phyloP scores from a whole-genome alignment of 2,113 vertebrate species.

The Corapipo altera region DNA sequence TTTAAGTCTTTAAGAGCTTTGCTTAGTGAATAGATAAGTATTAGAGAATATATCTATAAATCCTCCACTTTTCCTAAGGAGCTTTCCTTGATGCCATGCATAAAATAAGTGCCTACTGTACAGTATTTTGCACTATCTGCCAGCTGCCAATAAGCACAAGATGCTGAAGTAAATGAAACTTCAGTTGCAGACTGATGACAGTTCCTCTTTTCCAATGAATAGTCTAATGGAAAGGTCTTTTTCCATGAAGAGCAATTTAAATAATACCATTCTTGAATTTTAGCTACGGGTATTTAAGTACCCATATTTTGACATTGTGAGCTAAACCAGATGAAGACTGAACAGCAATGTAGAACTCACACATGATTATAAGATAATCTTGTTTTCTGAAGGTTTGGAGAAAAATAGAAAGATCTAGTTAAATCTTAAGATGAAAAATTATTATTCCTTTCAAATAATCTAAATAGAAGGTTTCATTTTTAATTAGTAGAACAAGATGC shows the following conservation, averaged over 20 bases:
- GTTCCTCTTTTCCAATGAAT: neutral
- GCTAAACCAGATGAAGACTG: neutral
- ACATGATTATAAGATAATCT: slow-evolving; percentile 10
- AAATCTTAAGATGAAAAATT: slow-evolving; percentile 51
- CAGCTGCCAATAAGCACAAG: neutral
- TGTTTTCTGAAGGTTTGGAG: slow-evolving; percentile 13
- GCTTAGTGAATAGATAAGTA: neutral
- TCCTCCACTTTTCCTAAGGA: slow-evolving; percentile 1
- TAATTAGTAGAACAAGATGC: slow-evolving; percentile 63
- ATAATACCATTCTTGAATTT: neutral
- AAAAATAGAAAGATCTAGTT: slow-evolving; percentile 17
- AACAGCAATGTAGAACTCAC: neutral
- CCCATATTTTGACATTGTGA: neutral
- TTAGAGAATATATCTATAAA: neutral
- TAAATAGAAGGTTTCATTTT: slow-evolving; percentile 52
- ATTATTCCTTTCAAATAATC: slow-evolving; percentile 55
- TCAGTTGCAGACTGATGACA: neutral
- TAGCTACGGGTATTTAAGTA: rapidly evolving
- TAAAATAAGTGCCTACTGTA: neutral
- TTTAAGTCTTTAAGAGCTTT: slow-evolving; percentile 3
- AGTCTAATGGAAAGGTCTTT: neutral
- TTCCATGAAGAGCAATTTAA: neutral
- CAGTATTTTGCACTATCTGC: neutral
- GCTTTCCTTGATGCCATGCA: neutral
- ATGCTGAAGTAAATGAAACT: neutral